Evolutionary conservation across 2,888 invertebrate species (phyloP), one percentile per base, ranked within the genome.

Genomic region (Tinea trinotella): DNA sequence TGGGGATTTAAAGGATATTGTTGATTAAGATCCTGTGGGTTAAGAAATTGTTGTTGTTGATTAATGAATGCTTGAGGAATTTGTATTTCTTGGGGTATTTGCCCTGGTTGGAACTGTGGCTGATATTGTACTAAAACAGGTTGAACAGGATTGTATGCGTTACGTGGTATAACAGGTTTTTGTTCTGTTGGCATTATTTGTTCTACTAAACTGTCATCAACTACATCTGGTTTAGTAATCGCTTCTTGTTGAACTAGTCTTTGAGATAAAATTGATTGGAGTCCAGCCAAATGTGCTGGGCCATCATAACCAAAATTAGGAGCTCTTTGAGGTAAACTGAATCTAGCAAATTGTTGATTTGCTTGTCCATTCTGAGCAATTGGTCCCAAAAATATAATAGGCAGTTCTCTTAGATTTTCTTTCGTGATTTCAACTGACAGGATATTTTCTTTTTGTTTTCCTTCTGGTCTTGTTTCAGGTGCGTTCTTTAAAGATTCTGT

Each of bases 331-430:
- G 70, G 67, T 55, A 73, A 72, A 6, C 67, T 64, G 1, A 60
- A 58, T n/a, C 63, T 60, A 3, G 52, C 24, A 24, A 24, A 53
- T 57, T 70, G 68, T 57, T 13, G 40, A 6, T 15, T 12, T 2
- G 13, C 2, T 13, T 40, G 40, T 13, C 10, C 40, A 40, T 40
- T 40, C 7, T 40, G 40, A n/a, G 40, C 40, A 15, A 40, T 15
- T 40, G 40, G 40, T 40, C 67, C 74, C 1, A 85, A 61, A 60
- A 76, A 82, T 10, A 84, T 56, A 58, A 84, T 82, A 15, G 81
- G 73, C 12, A 72, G 82, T 58, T 83, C 81, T 57, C 82, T 78
- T 1, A 84, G 59, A 3, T 78, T 81, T 58, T 83, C 81, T 50
- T 71, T 81, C 0, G 81, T 62, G 0, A 84, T 71, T 71, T 85